Evolutionary conservation across 2,113 vertebrate species (phyloP).

Genomic region (Nasalis larvatus): DNA sequence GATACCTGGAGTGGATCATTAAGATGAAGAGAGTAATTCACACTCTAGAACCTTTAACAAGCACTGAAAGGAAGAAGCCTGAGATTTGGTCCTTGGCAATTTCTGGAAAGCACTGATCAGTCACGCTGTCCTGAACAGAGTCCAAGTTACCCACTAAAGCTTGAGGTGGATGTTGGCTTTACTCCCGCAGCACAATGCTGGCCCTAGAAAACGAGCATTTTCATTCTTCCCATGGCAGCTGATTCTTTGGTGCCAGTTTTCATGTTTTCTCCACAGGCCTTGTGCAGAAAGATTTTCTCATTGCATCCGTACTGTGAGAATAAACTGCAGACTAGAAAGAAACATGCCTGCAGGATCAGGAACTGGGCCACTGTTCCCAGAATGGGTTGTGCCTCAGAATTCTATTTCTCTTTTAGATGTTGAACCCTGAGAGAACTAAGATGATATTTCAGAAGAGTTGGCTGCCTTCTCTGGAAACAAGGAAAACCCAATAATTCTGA

Average conservation of each 20-base stretch:
- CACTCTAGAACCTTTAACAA: background rate
- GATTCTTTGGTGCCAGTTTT: slow-evolving; percentile 40
- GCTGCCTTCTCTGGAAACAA: slow-evolving; percentile 39
- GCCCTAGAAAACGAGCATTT: background rate
- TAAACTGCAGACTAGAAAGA: background rate
- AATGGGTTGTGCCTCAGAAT: slow-evolving; percentile 12
- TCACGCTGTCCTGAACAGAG: background rate
- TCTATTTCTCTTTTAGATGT: background rate
- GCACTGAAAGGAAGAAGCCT: slow-evolving; percentile 7
- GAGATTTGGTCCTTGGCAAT: background rate
- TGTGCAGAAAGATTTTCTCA: slow-evolving; percentile 28
- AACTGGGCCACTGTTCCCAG: background rate
- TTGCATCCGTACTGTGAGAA: background rate
- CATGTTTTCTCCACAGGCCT: background rate
- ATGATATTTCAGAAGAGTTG: slow-evolving; percentile 15
- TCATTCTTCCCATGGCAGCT: slow-evolving; percentile 57
- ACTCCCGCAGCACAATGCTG: background rate
- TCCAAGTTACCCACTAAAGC: background rate
- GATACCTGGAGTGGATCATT: background rate
- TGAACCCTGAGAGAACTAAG: background rate
- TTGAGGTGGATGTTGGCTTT: background rate
- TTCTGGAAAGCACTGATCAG: slow-evolving; percentile 40
- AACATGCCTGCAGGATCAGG: background rate
- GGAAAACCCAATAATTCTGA: background rate
- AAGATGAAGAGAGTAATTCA: slow-evolving; percentile 28